phyloP scores from a whole-genome alignment of 2,797 vertebrate genomes.

The Anisognathus igniventris region DNA sequence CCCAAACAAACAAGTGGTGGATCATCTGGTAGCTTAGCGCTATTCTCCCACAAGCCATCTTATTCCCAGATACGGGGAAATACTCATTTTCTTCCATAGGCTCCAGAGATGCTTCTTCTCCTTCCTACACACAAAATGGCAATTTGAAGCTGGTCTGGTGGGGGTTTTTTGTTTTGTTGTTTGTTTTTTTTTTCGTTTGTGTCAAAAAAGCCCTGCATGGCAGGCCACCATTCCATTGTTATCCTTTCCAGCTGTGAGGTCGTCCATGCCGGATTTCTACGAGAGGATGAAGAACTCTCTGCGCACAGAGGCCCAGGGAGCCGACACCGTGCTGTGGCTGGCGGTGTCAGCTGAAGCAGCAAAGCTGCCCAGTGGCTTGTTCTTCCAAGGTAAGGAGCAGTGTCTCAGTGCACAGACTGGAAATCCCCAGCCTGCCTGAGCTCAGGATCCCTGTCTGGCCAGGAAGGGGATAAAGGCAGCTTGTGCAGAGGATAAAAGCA shows the following conservation, averaged over 20 bases:
- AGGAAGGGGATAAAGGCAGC: not conserved
- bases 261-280: constrained; percentile 81
- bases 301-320: constrained; percentile 80
- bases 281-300: constrained; percentile 79
- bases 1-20: not conserved
- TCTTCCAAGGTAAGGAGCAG: constrained; percentile 80
- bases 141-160: not conserved
- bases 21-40: not conserved
- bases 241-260: constrained; percentile 73
- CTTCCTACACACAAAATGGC: not conserved
- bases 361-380: constrained; percentile 75
- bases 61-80: not conserved
- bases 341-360: constrained; percentile 65
- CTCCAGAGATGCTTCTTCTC: not conserved
- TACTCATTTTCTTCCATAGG: not conserved
- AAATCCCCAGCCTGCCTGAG: not conserved
- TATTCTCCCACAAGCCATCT: not conserved
- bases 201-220: not conserved
- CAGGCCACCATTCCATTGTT: not conserved
- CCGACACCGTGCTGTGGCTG: constrained; percentile 82
- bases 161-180: not conserved
- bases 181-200: accelerated
- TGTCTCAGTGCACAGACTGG: accelerated
- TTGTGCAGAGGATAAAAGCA: not conserved
- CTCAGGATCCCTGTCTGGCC: not conserved